Percentiles rank a stretch among this genome's conserved stretches.
Conservation (phyloP, 1,140 invertebrate species). For the Lasioglossum albipes region DNA sequence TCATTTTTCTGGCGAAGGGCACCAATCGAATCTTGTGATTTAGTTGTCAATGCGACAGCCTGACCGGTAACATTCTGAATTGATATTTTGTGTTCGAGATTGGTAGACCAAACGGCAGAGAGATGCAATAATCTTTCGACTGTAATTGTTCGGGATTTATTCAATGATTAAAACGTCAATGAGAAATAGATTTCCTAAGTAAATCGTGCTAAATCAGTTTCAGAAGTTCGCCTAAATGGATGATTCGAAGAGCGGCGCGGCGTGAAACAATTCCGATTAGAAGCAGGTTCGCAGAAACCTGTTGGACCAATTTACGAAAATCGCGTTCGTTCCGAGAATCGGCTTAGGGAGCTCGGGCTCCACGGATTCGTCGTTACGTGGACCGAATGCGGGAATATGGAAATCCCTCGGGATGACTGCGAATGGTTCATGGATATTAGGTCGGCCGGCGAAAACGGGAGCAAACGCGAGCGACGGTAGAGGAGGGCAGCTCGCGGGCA, state of each 20-base stretch:
- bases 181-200: too few species aligned
- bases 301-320: background rate
- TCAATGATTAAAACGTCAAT: too few species aligned
- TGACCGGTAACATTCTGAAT: too few species aligned
- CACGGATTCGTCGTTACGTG: background rate
- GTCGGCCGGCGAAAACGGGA: constrained; percentile 10
- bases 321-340: background rate
- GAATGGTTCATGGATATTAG: background rate
- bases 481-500: background rate
- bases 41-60: background rate
- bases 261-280: background rate
- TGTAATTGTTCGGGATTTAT: too few species aligned
- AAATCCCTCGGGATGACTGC: background rate
- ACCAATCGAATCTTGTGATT: background rate
- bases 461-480: background rate
- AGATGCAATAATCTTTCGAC: too few species aligned
- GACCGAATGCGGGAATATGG: background rate
- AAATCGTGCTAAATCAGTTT: too few species aligned
- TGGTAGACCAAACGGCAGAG: too few species aligned
- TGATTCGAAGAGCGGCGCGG: background rate
- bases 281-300: background rate
- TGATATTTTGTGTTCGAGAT: too few species aligned
- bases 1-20: background rate
- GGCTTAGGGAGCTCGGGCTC: background rate
- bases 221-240: background rate